Percentiles rank a stretch among this genome's conserved stretches.
These are phyloP conservation scores for Epiblema foenella DNA, from an alignment of 2,888 invertebrate species.

Conservation along the genomic window DNA sequence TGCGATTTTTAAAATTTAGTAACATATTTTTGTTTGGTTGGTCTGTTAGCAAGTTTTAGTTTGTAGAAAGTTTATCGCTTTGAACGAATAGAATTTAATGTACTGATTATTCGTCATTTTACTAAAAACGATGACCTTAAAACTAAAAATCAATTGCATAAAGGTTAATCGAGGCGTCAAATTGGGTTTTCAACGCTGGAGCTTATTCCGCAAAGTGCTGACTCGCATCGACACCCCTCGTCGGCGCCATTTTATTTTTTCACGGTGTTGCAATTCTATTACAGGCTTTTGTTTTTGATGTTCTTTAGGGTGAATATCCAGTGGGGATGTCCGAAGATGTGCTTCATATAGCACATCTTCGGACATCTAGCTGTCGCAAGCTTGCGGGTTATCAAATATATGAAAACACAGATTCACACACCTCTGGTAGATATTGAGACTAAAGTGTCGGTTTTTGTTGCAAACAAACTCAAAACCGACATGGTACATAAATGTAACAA, in stretches of 20 bases:
- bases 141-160: constrained; percentile 55
- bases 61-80: too few relatives aligned
- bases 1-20: too few relatives aligned
- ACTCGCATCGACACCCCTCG: constrained; percentile 71
- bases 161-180: constrained; percentile 78
- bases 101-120: not conserved
- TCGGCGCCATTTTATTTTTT: constrained; percentile 72
- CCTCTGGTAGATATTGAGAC: too few relatives aligned
- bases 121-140: constrained; percentile 28
- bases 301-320: constrained; percentile 21
- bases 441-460: too few relatives aligned
- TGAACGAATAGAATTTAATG: too few relatives aligned
- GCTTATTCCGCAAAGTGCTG: constrained; percentile 79
- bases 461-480: too few relatives aligned
- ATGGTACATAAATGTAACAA: not conserved
- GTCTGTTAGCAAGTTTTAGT: not conserved
- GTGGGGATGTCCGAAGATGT: too few relatives aligned
- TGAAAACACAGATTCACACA: too few relatives aligned
- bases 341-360: too few relatives aligned
- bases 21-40: not conserved
- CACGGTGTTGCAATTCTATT: constrained; percentile 74
- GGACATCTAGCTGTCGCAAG: too few relatives aligned
- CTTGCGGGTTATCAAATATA: too few relatives aligned
- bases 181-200: constrained; percentile 81
- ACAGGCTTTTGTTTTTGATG: constrained; percentile 55